phyloP scores from a whole-genome alignment of 2,797 vertebrate genomes.

The Bovichtus variegatus region DNA sequence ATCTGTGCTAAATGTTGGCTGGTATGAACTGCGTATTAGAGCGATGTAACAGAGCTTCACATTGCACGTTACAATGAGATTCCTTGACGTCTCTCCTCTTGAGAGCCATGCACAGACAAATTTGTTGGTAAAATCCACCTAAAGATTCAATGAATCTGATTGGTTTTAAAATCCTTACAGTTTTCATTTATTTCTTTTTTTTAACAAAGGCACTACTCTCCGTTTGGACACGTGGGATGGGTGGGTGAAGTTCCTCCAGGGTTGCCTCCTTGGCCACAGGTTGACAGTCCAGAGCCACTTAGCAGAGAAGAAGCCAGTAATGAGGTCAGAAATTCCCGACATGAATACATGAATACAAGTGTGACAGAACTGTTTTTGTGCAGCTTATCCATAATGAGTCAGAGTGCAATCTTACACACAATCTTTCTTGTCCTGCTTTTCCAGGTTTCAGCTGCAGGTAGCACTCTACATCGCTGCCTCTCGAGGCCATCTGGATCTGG shows the following conservation, averaged over 20 bases:
- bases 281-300: slow-evolving; percentile 71
- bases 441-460: slow-evolving; percentile 86
- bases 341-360: not conserved
- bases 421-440: slow-evolving; percentile 8
- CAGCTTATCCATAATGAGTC: not conserved
- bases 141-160: not conserved
- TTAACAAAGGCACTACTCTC: slow-evolving; percentile 46
- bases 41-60: not conserved
- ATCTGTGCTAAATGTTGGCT: not conserved
- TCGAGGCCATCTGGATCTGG: slow-evolving; percentile 82
- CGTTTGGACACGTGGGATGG: slow-evolving; percentile 71
- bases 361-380: not conserved
- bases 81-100: not conserved
- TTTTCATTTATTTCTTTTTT: not conserved
- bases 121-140: not conserved
- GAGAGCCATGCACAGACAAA: not conserved
- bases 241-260: slow-evolving; percentile 83
- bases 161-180: not conserved
- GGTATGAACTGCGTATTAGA: not conserved
- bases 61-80: not conserved
- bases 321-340: slow-evolving; percentile 62
- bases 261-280: slow-evolving; percentile 77
- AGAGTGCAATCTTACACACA: not conserved
- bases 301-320: slow-evolving; percentile 67
- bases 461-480: slow-evolving; percentile 85